phyloP scores from a whole-genome alignment of 2,113 vertebrate species.

The Pollimyrus isidori region DNA sequence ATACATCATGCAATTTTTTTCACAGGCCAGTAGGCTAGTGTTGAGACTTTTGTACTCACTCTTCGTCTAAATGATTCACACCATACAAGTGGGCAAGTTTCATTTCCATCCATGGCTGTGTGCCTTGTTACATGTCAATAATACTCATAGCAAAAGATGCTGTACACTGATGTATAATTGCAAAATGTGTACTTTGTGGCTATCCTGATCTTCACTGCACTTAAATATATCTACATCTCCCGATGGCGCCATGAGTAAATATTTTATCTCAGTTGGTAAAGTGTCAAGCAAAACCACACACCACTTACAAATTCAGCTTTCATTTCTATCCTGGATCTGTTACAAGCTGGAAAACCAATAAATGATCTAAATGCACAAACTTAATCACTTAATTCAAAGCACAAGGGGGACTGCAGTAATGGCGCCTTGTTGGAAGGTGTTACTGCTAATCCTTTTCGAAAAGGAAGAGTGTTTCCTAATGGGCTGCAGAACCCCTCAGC shows the following conservation, averaged over 20 bases:
- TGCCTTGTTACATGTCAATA: not conserved
- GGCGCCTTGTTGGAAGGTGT: slow-evolving; percentile 62
- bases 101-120: not conserved
- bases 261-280: not conserved
- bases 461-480: slow-evolving; percentile 63
- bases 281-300: not conserved
- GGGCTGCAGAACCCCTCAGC: not conserved
- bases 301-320: not conserved
- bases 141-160: not conserved
- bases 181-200: not conserved
- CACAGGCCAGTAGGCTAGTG: not conserved
- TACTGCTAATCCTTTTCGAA: slow-evolving; percentile 63
- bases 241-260: not conserved
- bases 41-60: not conserved
- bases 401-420: slow-evolving; percentile 51
- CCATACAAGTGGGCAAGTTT: not conserved
- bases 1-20: not conserved
- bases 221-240: not conserved
- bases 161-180: not conserved
- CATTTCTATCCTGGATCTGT: not conserved
- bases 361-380: slow-evolving; percentile 7
- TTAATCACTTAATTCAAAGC: not conserved
- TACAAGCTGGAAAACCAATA: not conserved
- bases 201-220: not conserved
- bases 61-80: not conserved